Conservation (phyloP, 2,888 invertebrate species). For the Caenorhabditis virilis region DNA sequence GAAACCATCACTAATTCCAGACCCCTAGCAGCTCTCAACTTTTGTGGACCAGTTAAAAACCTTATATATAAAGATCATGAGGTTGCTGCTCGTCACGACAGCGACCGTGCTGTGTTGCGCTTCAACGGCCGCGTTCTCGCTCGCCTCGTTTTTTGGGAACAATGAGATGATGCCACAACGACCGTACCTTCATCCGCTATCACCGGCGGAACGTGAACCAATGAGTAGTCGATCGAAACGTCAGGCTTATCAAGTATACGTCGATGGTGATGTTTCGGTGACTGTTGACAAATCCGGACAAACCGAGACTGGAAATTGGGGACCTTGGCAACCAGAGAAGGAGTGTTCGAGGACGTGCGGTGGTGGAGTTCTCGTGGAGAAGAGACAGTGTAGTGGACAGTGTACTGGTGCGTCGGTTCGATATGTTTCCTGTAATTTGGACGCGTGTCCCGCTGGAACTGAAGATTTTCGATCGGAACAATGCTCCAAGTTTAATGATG, state of each 20-base stretch:
- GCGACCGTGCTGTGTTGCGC: conserved; percentile 32
- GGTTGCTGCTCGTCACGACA: conserved; percentile 40
- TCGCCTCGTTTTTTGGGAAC: conserved; percentile 9
- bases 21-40: too few relatives aligned
- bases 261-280: conserved; percentile 63
- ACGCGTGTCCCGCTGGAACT: conserved; percentile 72
- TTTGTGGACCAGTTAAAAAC: too few relatives aligned
- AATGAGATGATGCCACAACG: conserved; percentile 2
- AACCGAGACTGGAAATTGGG: conserved; percentile 69
- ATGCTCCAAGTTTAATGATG: conserved; percentile 82
- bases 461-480: conserved; percentile 85
- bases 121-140: conserved; percentile 42
- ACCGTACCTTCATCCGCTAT: conserved; percentile 56
- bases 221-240: conserved; percentile 54
- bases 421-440: conserved; percentile 88
- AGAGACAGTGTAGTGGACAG: conserved; percentile 72
- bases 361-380: conserved; percentile 86
- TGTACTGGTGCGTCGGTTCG: conserved; percentile 83
- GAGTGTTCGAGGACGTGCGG: conserved; percentile 90
- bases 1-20: too few relatives aligned
- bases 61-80: too few relatives aligned
- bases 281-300: conserved; percentile 65
- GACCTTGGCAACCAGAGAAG: conserved; percentile 82
- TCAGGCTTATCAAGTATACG: conserved; percentile 67
- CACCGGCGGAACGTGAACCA: conserved; percentile 59